Base-by-base conservation (phyloP, 2,113 vertebrate species). In the Ardeotis arabs region DNA sequence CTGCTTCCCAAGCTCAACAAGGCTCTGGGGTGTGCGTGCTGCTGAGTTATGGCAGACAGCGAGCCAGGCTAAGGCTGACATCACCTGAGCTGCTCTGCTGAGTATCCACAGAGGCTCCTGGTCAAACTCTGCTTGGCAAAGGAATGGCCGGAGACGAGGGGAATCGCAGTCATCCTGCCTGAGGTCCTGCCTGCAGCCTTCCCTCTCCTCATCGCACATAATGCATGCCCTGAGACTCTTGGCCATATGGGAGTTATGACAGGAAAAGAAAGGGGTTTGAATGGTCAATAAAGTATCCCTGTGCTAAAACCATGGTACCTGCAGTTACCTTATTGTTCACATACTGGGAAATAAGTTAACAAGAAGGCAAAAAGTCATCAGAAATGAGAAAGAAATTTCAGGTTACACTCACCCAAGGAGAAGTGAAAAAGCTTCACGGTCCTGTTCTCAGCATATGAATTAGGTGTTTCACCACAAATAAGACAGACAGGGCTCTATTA, bases 1-100 rank as follows among this genome's bases (percentile, higher is more conserved):
- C n/a, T 55, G 22, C 0, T 0, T 74, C 35, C 55, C 41, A 44
- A 55, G 25, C 28, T 68, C 22, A 89, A 5, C 1, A 3, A 41
- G 39, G 16, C 41, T 29, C 55, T 37, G 15, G 64, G n/a, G 17
- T 23, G 20, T 23, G 45, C 1, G 0, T 52, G 23, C 44, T 59
- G 41, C 9, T 17, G 15, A 64, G 31, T 56, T 50, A 75, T 1
- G 1, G 49, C 68, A 31, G 56, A 35, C 13, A 29, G 49, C 5
- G 31, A 63, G 44, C 50, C 64, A 83, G 63, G 50, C 70, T 64
- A 41, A 75, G 56, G 55, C 27, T 55, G 41, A 41, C 62, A 62
- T 44, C 7, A 2, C 20, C 27, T 56, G 49, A 69, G 52, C 67
- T 27, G 12, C 39, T 45, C 35, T 49, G 45, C 21, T 60, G n/a